Base-by-base conservation (phyloP, 2,888 invertebrate species). In the Ypsolopha scabrella region DNA sequence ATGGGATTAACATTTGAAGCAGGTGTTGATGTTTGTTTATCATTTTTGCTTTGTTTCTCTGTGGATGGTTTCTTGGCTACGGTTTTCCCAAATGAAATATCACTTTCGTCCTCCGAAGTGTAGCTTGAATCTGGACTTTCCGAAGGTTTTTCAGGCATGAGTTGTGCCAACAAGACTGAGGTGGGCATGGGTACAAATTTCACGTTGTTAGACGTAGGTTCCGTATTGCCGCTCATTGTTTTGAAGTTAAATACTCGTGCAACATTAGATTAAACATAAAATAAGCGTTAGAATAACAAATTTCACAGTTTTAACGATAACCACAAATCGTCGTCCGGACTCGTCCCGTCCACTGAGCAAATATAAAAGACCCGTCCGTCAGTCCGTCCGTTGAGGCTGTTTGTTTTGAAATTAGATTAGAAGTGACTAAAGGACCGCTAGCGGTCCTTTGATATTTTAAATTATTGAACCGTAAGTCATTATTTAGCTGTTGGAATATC, bases 121-220 rank as follows among this genome's bases (percentile, higher is more conserved):
- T 55, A 53, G 47, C 80, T 80, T 10, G 68, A 61, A 41, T 81
- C 76, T 1, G 69, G 70, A 45, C 70, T 74, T n/a, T 53, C 36
- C 8, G 61, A 62, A 48, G 68, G 59, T 38, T 68, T 63, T 55
- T 77, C 69, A 39, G 79, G 72, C 68, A 70, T 69, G 57, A 87
- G 71, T 60, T 75, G 78, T 1, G 82, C 82, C 13, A 86, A 60
- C 59, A 87, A 70, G 52, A 72, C 79, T 52, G 85, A 79, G 72
- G 87, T 78, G 10, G 86, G 83, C 79, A 86, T 77, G 10, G 87
- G 86, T 41, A 74, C 70, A 56, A 82, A 83, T 57, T 85, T 85
- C 51, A 75, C 72, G 61, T 81, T 80, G 56, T 79, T 83, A 3
- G 82, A 71, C 34, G 79, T 75, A 1, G 78, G 62, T 68, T 83